phyloP scores from a whole-genome alignment of 2,113 vertebrate genomes.

The Brachyistius frenatus region DNA sequence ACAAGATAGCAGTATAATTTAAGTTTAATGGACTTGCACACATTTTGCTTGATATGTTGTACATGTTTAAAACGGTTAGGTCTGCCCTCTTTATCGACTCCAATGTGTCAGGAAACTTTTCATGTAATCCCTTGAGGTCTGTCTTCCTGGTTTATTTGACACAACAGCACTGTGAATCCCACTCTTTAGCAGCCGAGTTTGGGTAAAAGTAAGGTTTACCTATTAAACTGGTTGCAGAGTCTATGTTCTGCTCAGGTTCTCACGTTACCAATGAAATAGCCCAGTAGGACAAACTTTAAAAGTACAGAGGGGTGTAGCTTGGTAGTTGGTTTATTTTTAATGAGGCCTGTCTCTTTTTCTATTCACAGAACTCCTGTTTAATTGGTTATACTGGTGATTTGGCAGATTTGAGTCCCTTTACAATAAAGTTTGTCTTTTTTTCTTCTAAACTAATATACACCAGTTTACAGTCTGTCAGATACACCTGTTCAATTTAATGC shows the following conservation, averaged over 20 bases:
- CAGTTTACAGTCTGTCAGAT: not conserved
- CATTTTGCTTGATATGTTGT: not conserved
- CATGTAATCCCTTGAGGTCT: not conserved
- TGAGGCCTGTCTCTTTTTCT: not conserved
- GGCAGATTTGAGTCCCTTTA: not conserved
- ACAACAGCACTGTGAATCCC: conserved; percentile 25
- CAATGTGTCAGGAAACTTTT: not conserved
- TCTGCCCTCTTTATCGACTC: not conserved
- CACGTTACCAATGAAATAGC: conserved; percentile 11
- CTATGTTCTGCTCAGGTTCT: conserved; percentile 25
- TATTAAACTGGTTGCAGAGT: not conserved
- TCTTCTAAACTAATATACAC: no score
- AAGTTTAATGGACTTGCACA: conserved; percentile 2
- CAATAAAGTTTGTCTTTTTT: no score
- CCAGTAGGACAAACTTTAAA: conserved; percentile 5
- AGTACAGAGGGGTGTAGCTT: conserved; percentile 5
- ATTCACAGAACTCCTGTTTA: not conserved
- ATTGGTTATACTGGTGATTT: conserved; percentile 1
- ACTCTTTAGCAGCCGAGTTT: not conserved
- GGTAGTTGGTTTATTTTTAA: conserved; percentile 34
- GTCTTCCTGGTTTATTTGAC: conserved; percentile 24
- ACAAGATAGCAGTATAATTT: conserved; percentile 2
- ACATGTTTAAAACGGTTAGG: not conserved
- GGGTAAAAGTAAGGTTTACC: not conserved
- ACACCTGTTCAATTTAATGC: not conserved